Conservation (phyloP, 2,888 invertebrate species). For the Drosophila cracens region DNA sequence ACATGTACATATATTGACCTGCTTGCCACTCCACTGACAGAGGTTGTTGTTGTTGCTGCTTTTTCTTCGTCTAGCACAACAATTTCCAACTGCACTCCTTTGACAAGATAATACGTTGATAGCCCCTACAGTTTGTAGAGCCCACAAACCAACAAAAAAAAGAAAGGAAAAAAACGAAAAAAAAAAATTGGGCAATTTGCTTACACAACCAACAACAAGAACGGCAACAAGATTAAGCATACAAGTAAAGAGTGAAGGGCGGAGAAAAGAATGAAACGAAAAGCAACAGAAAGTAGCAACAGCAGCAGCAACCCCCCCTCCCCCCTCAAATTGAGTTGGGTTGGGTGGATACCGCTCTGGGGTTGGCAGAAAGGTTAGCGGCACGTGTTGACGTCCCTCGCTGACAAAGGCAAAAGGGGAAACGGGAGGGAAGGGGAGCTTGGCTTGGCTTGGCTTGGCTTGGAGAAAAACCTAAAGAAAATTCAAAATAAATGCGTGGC, state of each 20-base stretch:
- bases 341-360: constrained; percentile 26
- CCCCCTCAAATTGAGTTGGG: constrained; percentile 46
- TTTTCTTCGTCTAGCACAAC: constrained; percentile 59
- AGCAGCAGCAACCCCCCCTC: not conserved
- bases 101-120: constrained; percentile 76
- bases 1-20: constrained; percentile 4
- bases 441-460: not conserved
- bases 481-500: constrained; percentile 51
- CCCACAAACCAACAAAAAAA: constrained; percentile 28
- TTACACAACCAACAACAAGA: constrained; percentile 64
- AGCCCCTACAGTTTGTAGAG: constrained; percentile 50
- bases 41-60: constrained; percentile 50
- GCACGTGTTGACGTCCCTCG: constrained; percentile 55
- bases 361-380: constrained; percentile 52
- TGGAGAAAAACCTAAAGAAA: constrained; percentile 13
- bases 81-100: constrained; percentile 78
- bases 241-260: constrained; percentile 15
- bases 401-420: constrained; percentile 19
- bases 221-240: constrained; percentile 39
- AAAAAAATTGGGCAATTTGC: constrained; percentile 77
- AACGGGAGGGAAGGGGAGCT: not conserved
- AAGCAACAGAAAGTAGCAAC: constrained; percentile 13
- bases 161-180: constrained; percentile 2
- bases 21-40: not conserved
- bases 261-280: constrained; percentile 10